Evolutionary conservation across 2,113 vertebrate species (phyloP).

Genomic region (Callorhinus ursinus): DNA sequence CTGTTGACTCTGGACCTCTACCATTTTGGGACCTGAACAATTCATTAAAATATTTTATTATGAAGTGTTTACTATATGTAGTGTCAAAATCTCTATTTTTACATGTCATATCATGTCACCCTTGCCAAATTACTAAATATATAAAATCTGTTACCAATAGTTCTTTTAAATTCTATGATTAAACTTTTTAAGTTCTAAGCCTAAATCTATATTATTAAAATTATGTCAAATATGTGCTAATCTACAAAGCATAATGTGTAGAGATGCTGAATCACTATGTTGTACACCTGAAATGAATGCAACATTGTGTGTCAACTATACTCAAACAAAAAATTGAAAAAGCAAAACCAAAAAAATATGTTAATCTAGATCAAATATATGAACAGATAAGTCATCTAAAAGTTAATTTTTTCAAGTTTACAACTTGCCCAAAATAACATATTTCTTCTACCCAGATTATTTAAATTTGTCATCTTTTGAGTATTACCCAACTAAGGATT

Average conservation of each 20-base stretch:
- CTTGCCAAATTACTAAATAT: not conserved
- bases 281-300: not conserved
- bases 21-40: conserved; percentile 91
- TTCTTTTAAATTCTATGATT: not conserved
- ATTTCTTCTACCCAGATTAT: not conserved
- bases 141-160: not conserved
- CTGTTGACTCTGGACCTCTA: conserved; percentile 88
- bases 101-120: not conserved
- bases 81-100: not conserved
- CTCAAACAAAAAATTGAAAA: not conserved
- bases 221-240: not conserved
- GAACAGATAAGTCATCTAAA: not conserved
- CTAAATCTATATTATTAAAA: not conserved
- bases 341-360: not conserved
- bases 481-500: not conserved
- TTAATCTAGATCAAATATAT: not conserved
- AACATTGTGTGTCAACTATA: not conserved
- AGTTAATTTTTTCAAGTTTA: not conserved
- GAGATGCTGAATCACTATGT: not conserved
- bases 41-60: conserved; percentile 43
- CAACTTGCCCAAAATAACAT: not conserved
- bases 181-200: not conserved
- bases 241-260: not conserved
- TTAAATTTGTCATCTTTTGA: not conserved
- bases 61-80: not conserved